Conservation (phyloP, 2,797 vertebrate species). For the Borostomias antarcticus region DNA sequence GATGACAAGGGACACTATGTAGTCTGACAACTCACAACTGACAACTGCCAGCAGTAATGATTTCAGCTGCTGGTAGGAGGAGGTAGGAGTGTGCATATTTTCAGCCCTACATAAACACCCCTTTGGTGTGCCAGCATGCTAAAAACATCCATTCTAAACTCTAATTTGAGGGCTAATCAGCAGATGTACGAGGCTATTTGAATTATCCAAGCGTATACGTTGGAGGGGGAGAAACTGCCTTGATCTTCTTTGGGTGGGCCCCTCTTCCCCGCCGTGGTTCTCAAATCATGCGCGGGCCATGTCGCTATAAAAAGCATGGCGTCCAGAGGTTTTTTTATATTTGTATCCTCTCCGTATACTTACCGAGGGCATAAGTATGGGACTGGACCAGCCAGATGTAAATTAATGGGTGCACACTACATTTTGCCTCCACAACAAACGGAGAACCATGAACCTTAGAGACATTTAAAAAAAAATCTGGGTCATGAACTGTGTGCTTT, state of each 20-base stretch:
- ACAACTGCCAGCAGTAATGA: constrained; percentile 49
- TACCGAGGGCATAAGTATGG: constrained; percentile 64
- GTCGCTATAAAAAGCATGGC: constrained; percentile 67
- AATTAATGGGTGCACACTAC: constrained; percentile 67
- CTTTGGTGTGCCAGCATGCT: constrained; percentile 66
- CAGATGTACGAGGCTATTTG: constrained; percentile 72
- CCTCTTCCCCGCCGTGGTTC: constrained; percentile 51
- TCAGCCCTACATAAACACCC: constrained; percentile 70
- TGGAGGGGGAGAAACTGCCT: constrained; percentile 54
- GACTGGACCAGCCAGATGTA: constrained; percentile 51
- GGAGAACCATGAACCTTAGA: constrained; percentile 45
- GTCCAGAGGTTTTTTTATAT: constrained; percentile 1
- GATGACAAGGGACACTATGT: no score
- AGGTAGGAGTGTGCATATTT: constrained; percentile 62
- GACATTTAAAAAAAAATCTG: constrained; percentile 48
- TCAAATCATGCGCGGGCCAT: constrained; percentile 62
- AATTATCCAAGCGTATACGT: constrained; percentile 73
- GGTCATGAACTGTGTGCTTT: constrained; percentile 48
- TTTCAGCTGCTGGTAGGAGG: constrained; percentile 41
- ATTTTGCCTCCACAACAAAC: constrained; percentile 62
- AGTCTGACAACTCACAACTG: not conserved
- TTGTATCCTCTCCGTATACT: constrained; percentile 62
- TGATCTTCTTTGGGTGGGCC: constrained; percentile 75
- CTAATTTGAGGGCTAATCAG: constrained; percentile 77
- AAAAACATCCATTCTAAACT: constrained; percentile 74